Base-by-base conservation (phyloP, 1,140 invertebrate species). In the Bombyx mandarina region DNA sequence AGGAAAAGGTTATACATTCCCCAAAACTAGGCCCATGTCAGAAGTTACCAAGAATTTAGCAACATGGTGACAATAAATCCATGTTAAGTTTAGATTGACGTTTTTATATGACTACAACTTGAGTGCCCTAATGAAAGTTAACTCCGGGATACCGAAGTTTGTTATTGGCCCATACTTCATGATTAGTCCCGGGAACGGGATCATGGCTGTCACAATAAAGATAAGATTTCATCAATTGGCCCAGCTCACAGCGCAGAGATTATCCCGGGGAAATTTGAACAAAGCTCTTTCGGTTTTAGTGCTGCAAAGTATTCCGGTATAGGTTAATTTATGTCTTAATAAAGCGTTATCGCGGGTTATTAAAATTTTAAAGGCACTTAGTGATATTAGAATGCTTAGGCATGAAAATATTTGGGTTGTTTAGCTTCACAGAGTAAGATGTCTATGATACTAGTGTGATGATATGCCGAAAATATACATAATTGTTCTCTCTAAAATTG, bases 151-250 rank as follows among this genome's bases (percentile, higher is more conserved):
- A 59, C 54, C 53, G 44, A 65, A 68, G 60, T 68, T 65, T 49
- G 55, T 56, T 65, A 63, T 63, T 65, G 56, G 56, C 43, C 60
- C 54, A 61, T 68, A 63, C 60, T 68, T 68, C 63, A 66, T 63
- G 66, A 68, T 68, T 68, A 65, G 62, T 45, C 54, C 54, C 46
- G 48, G 44, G 18, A 58, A 52, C 46, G 44, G 56, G 56, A 60
- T 65, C 59, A 60, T 47, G 51, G 45, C 60, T 67, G 66, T 67
- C 62, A 65, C 66, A 62, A 65, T 67, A 62, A 58, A 67, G 62
- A 67, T 67, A 67, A 63, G 62, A 54, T 60, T 64, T 60, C 56
- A 60, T 60, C 58, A 64, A 64, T 64, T 60, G 56, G 44, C 49
- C 55, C 9, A 42, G 50, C 46, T 51, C 43, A 35, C 8, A 18